Base-by-base conservation (phyloP, 2,113 vertebrate genomes). In the Nothoprocta perdicaria region DNA sequence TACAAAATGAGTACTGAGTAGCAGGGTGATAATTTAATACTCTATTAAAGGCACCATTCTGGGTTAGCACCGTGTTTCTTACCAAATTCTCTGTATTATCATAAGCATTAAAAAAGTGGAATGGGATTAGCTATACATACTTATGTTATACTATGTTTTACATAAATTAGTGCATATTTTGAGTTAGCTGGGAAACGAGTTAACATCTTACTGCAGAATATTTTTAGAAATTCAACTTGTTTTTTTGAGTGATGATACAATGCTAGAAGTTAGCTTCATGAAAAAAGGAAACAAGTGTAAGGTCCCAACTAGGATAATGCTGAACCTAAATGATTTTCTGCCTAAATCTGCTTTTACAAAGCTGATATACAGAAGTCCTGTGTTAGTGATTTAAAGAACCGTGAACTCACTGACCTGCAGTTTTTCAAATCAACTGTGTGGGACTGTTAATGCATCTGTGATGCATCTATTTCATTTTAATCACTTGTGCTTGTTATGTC, bases 141-240 rank as follows among this genome's bases (percentile, higher is more conserved):
- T 89, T 74, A 40, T 73, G 66, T 45, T 48, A 48, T 48, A 60
- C 33, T 14, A 86, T 89, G n/a, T 80, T 95, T 92, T 40, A 72
- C 68, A 80, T 29, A 60, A 55, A 52, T 57, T 41, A 27, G 40
- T 61, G 22, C 29, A 22, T 57, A 62, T 66, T 43, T 69, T 85
- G 80, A 29, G 31, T 71, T 86, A 66, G 23, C 61, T 83, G 57
- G 46, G 14, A 86, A 84, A 67, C 50, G 62, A 57, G 13, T 78
- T 57, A 74, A 67, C 41, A 33, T 71, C 38, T 48, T 82, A 8
- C 80, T 60, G 62, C 0, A 43, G 4, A 18, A 12, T 48, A 79
- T 86, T 84, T 24, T 46, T 67, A 50, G 61, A 67, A 26, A 46
- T 82, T 73, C 19, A 75, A 71, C 35, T 57, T 50, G 35, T 50